Base-by-base conservation (phyloP, 2,888 invertebrate genomes). In the Melikaiella ostensackeni region DNA sequence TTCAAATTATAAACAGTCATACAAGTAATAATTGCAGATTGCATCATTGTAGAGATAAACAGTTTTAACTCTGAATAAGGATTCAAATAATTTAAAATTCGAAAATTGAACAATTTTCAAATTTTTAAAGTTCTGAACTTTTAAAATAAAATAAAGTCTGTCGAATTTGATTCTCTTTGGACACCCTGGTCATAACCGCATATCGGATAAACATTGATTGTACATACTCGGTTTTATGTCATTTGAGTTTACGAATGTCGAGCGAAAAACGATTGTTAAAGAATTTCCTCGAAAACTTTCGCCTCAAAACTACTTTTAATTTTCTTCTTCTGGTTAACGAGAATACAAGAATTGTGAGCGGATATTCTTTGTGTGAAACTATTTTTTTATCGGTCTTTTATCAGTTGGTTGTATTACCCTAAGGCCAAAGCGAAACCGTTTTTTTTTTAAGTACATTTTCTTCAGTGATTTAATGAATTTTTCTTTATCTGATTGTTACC, bases 311-410 rank as follows among this genome's bases (percentile, higher is more conserved):
- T 9, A 66, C 38, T 21, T 66, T 46, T 27, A 66, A 66, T 3
- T 66, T 42, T 66, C 27, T 46, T 38, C 16, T 42, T 42, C 16
- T 66, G 24, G 6, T 57, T 24, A 13, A 9, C 19, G 66, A 42
- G 27, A 66, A 42, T 46, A 66, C 11, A 46, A 46, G 30, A 1
- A 46, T n/a, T 70, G 57, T 13, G 5, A 57, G 24, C 24, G 13
- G 13, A 57, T 24, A 57, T 57, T 30, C 27, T 70, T 46, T 70
- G 30, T 46, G 42, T 16, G 19, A 46, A 33, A 50, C 30, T 11
- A n/a, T 70, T 70, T 66, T n/a, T 50, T 70, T 70, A 70, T 70
- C 27, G 30, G 11, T 50, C n/a, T 70, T 70, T 70, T 70, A 50
- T 50, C 70, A 16, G 46, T 70, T 46, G n/a, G 9, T 50, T 30